Base-by-base conservation (phyloP, 1,140 invertebrate genomes). In the Caenorhabditis brenneri region DNA sequence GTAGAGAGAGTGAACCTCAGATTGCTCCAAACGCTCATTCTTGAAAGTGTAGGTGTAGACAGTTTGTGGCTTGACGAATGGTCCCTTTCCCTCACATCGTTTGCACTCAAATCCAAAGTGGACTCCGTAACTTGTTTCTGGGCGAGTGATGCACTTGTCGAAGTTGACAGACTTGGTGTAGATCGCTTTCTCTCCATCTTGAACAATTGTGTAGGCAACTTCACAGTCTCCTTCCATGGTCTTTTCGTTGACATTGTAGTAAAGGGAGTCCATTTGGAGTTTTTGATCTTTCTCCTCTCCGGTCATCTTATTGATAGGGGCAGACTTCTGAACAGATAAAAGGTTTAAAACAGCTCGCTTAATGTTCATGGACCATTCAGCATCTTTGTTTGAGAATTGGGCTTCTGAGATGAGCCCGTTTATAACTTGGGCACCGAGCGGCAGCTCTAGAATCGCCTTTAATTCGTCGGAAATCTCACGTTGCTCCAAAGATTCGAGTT, bases 81-180 rank as follows among this genome's bases (percentile, higher is more conserved):
- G 51, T 22, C 33, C 82, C 51, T 80, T 78, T 9, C 31, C 69
- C 74, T 86, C 82, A 79, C 82, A 79, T 31, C 65, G 27, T 24
- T 42, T n/a, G 85, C 79, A 87, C 31, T 83, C 79, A 31, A 36
- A 27, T 36, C 24, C 87, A 65, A 48, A 79, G 58, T 49, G 74
- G 29, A 83, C 58, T 81, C 84, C 88, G 74, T 89, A 84, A 22
- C 80, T 49, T 19, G 86, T 78, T 3, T 85, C 84, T 6, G 88
- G 86, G 33, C 87, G 85, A 0, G 88, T 53, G 22, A 83, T 65
- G 84, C 90, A 91, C 2, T 87, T 87, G 24, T 87, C 84, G 81
- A 88, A 90, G 85, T 91, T 87, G 58, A 87, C 69, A 0, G 87
- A 81, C 84, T 91, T 91, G 55, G 86, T 88, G 53, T 90, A 80